Evolutionary conservation across 2,113 vertebrate species (phyloP).

Genomic region (Dipodomys ordii): DNA sequence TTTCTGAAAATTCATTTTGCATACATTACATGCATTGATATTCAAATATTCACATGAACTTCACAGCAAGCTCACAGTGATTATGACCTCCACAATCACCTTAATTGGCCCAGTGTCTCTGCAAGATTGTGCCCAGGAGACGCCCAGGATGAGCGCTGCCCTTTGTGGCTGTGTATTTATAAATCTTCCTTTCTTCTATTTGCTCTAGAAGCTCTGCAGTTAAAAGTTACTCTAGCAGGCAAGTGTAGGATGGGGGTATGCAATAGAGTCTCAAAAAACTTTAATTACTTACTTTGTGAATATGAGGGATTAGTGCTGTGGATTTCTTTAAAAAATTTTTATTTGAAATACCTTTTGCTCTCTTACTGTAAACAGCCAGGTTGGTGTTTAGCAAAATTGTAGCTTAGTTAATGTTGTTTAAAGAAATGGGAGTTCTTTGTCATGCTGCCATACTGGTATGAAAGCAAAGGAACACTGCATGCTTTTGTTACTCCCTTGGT

Average conservation of each 20-base stretch:
- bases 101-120: slow-evolving; percentile 65
- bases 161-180: slow-evolving; percentile 41
- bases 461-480: background rate
- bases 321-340: slow-evolving; percentile 38
- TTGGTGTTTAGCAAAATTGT: slow-evolving; percentile 12
- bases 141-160: slow-evolving; percentile 15
- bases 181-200: background rate
- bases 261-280: background rate
- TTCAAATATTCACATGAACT: slow-evolving; percentile 77
- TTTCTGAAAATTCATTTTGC: slow-evolving; percentile 72
- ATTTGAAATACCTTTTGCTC: slow-evolving; percentile 19
- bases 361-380: background rate
- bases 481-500: background rate
- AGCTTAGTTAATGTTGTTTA: background rate
- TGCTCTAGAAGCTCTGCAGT: background rate
- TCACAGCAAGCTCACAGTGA: slow-evolving; percentile 65
- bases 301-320: background rate
- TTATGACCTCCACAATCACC: slow-evolving; percentile 77
- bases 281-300: slow-evolving; percentile 28
- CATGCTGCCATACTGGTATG: background rate
- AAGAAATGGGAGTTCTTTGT: background rate
- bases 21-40: slow-evolving; percentile 76
- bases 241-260: background rate
- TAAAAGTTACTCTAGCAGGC: background rate
- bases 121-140: slow-evolving; percentile 40